Percentiles rank a stretch among this genome's conserved stretches.
Conservation (phyloP, 2,797 vertebrate species). For the Coreius guichenoti region DNA sequence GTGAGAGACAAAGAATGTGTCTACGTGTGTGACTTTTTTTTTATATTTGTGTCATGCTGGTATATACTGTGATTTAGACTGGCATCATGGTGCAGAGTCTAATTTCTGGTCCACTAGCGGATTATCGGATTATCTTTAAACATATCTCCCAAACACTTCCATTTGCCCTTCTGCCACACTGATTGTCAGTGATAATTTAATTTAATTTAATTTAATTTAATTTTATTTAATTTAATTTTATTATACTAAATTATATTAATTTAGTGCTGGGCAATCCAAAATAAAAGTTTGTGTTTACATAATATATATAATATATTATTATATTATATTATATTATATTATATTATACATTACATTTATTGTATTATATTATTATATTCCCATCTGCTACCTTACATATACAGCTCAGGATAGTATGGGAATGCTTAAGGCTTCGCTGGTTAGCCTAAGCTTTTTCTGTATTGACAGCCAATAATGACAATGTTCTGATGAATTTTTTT, state of each 20-base stretch:
- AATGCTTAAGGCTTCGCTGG: background rate
- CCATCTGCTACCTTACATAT: background rate
- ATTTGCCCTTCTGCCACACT: background rate
- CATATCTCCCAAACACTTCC: background rate
- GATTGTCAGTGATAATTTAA: background rate
- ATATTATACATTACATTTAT: background rate
- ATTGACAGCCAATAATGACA: background rate
- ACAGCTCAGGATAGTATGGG: background rate
- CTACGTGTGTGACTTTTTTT: constrained; percentile 36
- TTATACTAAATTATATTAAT: too few species aligned
- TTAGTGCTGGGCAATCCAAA: too few species aligned
- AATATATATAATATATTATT: too few species aligned
- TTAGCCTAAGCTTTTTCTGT: background rate
- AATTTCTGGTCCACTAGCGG: background rate
- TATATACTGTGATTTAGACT: constrained; percentile 6
- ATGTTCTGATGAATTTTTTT: background rate
- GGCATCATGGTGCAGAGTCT: background rate
- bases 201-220: too few species aligned
- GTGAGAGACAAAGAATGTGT: constrained; percentile 57
- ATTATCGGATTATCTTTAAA: constrained; percentile 6
- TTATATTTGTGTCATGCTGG: constrained; percentile 4
- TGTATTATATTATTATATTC: background rate
- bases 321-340: too few species aligned
- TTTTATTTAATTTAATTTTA: too few species aligned
- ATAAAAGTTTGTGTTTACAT: too few species aligned